phyloP scores from a whole-genome alignment of 2,797 vertebrate species.

The Pipistrellus pygmaeus region DNA sequence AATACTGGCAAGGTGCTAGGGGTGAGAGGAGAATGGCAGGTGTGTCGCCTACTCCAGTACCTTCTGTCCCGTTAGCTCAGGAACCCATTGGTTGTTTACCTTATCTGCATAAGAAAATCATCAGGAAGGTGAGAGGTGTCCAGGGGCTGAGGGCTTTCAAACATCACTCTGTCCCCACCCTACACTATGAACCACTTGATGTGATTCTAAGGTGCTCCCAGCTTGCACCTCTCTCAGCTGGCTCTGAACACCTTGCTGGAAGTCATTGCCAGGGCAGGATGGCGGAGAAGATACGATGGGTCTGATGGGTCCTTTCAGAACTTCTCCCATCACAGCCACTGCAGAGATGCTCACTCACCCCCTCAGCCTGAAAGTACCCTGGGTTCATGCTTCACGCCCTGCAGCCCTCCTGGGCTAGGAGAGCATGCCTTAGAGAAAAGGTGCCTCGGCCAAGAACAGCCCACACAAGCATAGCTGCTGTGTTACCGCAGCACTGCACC shows the following conservation, averaged over 20 bases:
- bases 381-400: rapidly evolving
- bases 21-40: rapidly evolving
- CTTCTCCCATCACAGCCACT: too few species aligned
- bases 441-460: background rate
- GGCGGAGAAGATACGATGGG: rapidly evolving
- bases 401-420: rapidly evolving
- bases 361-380: background rate
- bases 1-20: background rate
- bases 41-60: too few species aligned
- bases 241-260: background rate
- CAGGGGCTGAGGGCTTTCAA: background rate
- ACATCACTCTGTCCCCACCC: background rate
- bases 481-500: too few species aligned
- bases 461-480: background rate
- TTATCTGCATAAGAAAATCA: background rate
- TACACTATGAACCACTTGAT: background rate
- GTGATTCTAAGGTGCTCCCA: background rate
- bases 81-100: background rate
- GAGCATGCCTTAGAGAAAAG: rapidly evolving
- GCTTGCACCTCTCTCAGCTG: background rate
- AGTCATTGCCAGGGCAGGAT: background rate
- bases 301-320: background rate
- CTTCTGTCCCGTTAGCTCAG: background rate
- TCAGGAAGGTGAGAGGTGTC: too few species aligned
- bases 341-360: too few species aligned